Evolutionary conservation across 1,140 invertebrate genomes (phyloP).

Genomic region (Probaryconus sp.): DNA sequence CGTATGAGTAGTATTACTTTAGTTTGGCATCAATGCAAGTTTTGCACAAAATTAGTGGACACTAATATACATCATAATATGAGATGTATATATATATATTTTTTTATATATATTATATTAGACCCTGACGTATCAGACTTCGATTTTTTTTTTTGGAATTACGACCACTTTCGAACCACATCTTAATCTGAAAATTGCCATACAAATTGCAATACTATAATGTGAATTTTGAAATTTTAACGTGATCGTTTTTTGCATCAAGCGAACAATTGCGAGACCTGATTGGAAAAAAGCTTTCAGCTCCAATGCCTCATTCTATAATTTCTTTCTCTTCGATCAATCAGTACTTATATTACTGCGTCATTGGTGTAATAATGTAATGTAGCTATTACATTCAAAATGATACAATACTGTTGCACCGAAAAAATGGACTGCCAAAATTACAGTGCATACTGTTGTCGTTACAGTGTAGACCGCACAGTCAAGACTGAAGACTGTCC

Average conservation of each 20-base stretch:
- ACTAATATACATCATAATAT: constrained; percentile 6
- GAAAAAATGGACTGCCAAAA: no score
- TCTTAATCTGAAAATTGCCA: constrained; percentile 11
- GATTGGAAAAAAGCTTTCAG: constrained; percentile 16
- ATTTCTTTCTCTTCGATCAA: not conserved
- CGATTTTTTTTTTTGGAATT: constrained; percentile 25
- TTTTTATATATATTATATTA: constrained; percentile 36
- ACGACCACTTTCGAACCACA: constrained; percentile 20
- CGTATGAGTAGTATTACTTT: no score
- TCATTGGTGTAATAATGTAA: constrained; percentile 30
- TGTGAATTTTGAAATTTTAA: not conserved
- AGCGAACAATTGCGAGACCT: no score
- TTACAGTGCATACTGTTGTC: no score
- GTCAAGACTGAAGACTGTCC: no score
- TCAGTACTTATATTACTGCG: constrained; percentile 24
- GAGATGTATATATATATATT: no score
- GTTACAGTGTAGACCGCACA: no score
- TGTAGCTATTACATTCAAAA: constrained; percentile 15
- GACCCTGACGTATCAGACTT: constrained; percentile 50
- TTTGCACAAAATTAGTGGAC: constrained; percentile 4
- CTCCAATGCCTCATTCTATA: constrained; percentile 2
- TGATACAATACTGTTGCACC: constrained; percentile 10
- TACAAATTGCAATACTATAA: not conserved
- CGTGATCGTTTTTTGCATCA: not conserved
- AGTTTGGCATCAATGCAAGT: not conserved